Evolutionary conservation across 2,113 vertebrate genomes (phyloP), one percentile per base, ranked within the genome.

Genomic region (Stegostoma tigrinum): DNA sequence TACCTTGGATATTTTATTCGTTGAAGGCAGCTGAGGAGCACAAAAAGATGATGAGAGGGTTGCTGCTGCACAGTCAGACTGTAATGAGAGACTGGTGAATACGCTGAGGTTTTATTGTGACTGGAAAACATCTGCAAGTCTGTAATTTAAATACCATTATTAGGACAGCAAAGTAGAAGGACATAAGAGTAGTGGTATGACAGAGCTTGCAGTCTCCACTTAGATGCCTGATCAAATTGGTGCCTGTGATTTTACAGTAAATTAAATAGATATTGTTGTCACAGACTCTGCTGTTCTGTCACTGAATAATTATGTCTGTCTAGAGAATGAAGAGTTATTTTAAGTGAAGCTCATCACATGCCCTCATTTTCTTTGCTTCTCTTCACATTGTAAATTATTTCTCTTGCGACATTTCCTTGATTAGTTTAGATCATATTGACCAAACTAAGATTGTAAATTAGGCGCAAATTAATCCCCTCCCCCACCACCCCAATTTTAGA

Each of bases 91-190:
- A 96, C 96, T 78, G 96, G 97, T 97, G 97, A 96, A 96, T 96
- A 1, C 96, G 96, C 96, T 96, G 97, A 97, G 96, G 96, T 96
- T 96, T 96, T 97, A 96, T 97, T 97, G 97, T 97, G 97, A 97
- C 97, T 97, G 70, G 66, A 27, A 94, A 97, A 96, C 96, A 97
- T 96, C 96, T 96, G 96, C 96, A 97, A 96, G 97, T 97, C 97
- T 98, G 85, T 98, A 98, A 98, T 98, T 98, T 98, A 97, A 98
- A 97, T 97, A 97, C 97, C 97, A 97, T 97, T 97, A 97, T 97
- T 96, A 96, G 97, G 96, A 96, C 83, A 95, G 96, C 83, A 95
- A 96, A 96, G 96, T 96, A 96, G 91, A 94, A 95, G 45, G 4
- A n/a, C 0, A 70, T 96, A 23, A 97, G 96, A 96, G 78, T 96